phyloP scores from a whole-genome alignment of 2,797 vertebrate genomes.

The Dallia pectoralis region DNA sequence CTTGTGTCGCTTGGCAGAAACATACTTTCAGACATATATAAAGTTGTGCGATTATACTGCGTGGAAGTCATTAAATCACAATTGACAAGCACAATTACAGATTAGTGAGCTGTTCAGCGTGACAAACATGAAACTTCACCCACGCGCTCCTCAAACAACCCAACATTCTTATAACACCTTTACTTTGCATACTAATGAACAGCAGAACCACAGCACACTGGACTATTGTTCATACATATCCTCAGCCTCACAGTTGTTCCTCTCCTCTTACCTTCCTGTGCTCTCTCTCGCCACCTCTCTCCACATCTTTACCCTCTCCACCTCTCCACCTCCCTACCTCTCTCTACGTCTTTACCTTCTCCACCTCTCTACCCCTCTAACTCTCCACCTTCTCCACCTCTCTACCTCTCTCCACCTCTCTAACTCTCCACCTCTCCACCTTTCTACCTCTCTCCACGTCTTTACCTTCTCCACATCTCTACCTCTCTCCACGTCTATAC shows the following conservation, averaged over 20 bases:
- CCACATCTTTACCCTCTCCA: constrained; percentile 9
- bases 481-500: constrained; percentile 5
- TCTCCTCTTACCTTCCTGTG: constrained; percentile 34
- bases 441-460: too few species aligned
- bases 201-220: not conserved
- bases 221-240: constrained; percentile 8
- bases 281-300: constrained; percentile 28
- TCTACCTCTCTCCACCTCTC: too few species aligned
- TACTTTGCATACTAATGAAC: constrained; percentile 47
- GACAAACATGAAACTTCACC: constrained; percentile 44
- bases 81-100: constrained; percentile 60
- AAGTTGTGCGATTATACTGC: constrained; percentile 20
- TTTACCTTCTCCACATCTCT: too few species aligned
- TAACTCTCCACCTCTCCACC: too few species aligned
- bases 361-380: too few species aligned
- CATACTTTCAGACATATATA: not conserved
- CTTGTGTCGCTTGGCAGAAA: not conserved
- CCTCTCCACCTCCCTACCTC: too few species aligned
- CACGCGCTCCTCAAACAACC: constrained; percentile 55
- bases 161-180: constrained; percentile 40
- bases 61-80: constrained; percentile 35
- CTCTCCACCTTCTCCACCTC: too few species aligned
- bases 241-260: constrained; percentile 26
- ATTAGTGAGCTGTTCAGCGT: constrained; percentile 20
- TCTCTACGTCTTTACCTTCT: too few species aligned